A percentile compares a stretch with the other conserved stretches of the same genome.
Evolutionary conservation across 1,140 invertebrate genomes (phyloP).

Genomic region (Asbolus verrucosus): DNA sequence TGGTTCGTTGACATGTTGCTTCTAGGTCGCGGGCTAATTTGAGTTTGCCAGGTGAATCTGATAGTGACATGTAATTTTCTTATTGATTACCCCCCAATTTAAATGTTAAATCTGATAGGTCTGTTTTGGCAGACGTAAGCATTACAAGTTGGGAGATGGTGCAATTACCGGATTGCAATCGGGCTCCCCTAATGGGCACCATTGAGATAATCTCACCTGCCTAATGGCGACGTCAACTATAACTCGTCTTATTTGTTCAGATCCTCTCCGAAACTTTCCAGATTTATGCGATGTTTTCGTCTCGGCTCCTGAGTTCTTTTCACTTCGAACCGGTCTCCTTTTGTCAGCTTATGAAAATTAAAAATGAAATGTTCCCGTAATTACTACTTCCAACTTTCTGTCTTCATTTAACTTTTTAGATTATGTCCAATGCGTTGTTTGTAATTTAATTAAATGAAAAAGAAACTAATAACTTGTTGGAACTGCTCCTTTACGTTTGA

Average conservation of each 20-base stretch:
- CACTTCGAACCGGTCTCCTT: slow-evolving; percentile 24
- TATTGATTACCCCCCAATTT: slow-evolving; percentile 17
- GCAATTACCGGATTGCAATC: slow-evolving; percentile 47
- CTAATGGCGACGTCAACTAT: slow-evolving; percentile 45
- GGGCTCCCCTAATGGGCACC: slow-evolving; percentile 42
- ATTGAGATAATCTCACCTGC: slow-evolving; percentile 47
- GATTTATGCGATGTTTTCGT: slow-evolving; percentile 46
- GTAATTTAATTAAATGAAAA: slow-evolving; percentile 38
- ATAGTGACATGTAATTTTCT: slow-evolving; percentile 34
- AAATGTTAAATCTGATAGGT: slow-evolving; percentile 12
- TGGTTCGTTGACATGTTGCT: background rate
- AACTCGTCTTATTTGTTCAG: slow-evolving; percentile 47
- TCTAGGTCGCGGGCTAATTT: background rate
- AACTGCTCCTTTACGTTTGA: slow-evolving; percentile 6
- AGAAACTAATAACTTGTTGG: slow-evolving; percentile 26
- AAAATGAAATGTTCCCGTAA: slow-evolving; percentile 31
- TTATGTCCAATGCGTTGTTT: slow-evolving; percentile 32
- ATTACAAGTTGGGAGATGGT: slow-evolving; percentile 1
- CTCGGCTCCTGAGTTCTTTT: slow-evolving; percentile 31
- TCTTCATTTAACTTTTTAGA: slow-evolving; percentile 37
- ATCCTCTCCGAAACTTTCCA: slow-evolving; percentile 30
- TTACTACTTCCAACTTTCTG: slow-evolving; percentile 32
- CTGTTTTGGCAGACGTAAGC: slow-evolving; percentile 15
- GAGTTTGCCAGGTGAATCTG: slow-evolving; percentile 1
- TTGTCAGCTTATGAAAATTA: slow-evolving; percentile 34